phyloP scores from a whole-genome alignment of 2,888 invertebrate genomes.

The Amorpha juglandis region DNA sequence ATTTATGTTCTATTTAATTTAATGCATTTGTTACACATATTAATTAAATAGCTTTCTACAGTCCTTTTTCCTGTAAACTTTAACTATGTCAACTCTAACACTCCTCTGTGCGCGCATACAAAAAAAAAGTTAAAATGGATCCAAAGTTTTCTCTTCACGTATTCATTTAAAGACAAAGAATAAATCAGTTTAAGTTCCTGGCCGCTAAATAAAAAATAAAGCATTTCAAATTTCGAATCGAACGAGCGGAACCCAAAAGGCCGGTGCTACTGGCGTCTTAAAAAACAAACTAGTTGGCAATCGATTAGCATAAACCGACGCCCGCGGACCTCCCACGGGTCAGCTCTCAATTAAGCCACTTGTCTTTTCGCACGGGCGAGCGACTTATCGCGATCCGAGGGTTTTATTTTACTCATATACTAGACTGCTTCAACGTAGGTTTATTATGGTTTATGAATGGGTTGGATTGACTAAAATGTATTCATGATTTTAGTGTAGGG shows the following conservation, averaged over 20 bases:
- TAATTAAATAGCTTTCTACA: too few species aligned
- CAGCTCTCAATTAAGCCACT: conserved; percentile 81
- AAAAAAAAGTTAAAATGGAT: too few species aligned
- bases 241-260: conserved; percentile 57
- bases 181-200: background rate
- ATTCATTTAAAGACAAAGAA: too few species aligned
- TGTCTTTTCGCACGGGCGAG: conserved; percentile 76
- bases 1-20: too few species aligned
- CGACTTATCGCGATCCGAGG: conserved; percentile 70
- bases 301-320: conserved; percentile 82
- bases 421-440: conserved; percentile 10
- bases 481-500: too few species aligned
- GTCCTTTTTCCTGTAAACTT: too few species aligned
- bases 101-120: too few species aligned
- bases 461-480: background rate
- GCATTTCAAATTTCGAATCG: conserved; percentile 17
- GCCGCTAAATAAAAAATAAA: background rate
- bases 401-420: conserved; percentile 27
- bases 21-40: too few species aligned
- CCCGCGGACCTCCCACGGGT: conserved; percentile 75
- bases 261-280: conserved; percentile 71
- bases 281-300: conserved; percentile 77
- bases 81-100: too few species aligned
- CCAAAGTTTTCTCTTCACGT: too few species aligned
- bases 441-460: conserved; percentile 20